Percentiles rank a stretch among this genome's conserved stretches.
These are phyloP conservation scores for Branchinecta lindahli DNA, from an alignment of 1,140 invertebrate genomes.

Conservation along the genomic window DNA sequence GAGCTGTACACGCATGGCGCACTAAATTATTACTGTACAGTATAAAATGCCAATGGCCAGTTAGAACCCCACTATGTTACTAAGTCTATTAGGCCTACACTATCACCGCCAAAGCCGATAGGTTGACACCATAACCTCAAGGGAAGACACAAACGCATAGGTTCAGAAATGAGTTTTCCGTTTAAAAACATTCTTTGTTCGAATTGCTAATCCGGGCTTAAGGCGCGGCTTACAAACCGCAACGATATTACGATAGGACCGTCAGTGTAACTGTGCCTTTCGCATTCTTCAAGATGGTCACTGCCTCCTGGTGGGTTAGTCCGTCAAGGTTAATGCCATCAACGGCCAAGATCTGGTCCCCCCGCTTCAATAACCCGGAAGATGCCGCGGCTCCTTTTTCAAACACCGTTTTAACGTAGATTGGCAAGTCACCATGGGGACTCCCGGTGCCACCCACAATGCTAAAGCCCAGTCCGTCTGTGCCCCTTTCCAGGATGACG, in stretches of 20 bases:
- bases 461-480: conserved; percentile 58
- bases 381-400: conserved; percentile 53
- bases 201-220: no score
- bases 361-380: conserved; percentile 41
- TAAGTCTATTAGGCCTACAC: no score
- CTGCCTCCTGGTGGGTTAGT: conserved; percentile 43
- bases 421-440: conserved; percentile 56
- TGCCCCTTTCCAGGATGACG: conserved; percentile 49
- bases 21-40: no score
- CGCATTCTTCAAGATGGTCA: conserved; percentile 41
- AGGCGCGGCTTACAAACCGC: not conserved
- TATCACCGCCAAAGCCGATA: no score
- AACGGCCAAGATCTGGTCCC: conserved; percentile 43
- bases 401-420: conserved; percentile 69
- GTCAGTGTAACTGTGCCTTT: conserved; percentile 39
- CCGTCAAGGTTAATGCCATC: conserved; percentile 39
- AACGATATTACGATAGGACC: conserved; percentile 30
- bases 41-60: no score
- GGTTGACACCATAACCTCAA: no score
- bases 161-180: no score
- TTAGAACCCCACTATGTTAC: no score
- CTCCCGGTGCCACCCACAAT: conserved; percentile 55
- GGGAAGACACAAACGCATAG: no score
- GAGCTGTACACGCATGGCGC: no score
- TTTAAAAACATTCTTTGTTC: no score